Evolutionary conservation across 1,140 invertebrate species (phyloP).

Genomic region (Zaprionus camerounensis): DNA sequence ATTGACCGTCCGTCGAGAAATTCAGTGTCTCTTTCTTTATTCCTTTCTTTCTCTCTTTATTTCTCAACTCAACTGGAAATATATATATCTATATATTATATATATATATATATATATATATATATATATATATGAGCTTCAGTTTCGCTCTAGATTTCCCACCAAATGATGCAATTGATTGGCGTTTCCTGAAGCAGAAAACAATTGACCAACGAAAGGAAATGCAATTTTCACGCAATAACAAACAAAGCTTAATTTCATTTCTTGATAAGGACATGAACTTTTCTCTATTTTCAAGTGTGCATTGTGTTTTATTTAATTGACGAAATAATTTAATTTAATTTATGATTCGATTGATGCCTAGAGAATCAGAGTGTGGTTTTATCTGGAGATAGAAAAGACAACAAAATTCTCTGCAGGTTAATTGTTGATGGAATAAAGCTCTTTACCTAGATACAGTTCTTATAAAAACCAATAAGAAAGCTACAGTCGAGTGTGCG

Average conservation of each 20-base stretch:
- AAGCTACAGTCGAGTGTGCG: too few relatives aligned
- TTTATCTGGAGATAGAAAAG: too few relatives aligned
- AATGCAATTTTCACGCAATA: constrained; percentile 4
- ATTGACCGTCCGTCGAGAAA: too few relatives aligned
- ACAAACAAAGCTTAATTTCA: background rate
- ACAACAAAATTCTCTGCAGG: too few relatives aligned
- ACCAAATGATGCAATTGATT: background rate
- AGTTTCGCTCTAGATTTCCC: background rate
- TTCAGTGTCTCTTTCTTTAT: too few relatives aligned
- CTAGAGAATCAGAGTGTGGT: background rate
- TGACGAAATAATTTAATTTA: background rate
- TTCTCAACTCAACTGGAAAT: background rate
- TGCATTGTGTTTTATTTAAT: background rate
- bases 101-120: background rate
- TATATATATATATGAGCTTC: background rate
- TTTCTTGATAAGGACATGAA: background rate
- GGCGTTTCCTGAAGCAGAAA: background rate
- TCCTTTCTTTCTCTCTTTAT: background rate
- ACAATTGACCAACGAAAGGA: background rate
- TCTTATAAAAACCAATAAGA: too few relatives aligned
- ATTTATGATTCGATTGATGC: background rate
- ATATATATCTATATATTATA: background rate
- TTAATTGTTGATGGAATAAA: too few relatives aligned
- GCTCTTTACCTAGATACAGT: too few relatives aligned
- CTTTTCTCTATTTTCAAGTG: background rate